These are phyloP conservation scores for Apomyelois bistriatella DNA, from an alignment of 2,888 invertebrate genomes.

Conservation along the genomic window DNA sequence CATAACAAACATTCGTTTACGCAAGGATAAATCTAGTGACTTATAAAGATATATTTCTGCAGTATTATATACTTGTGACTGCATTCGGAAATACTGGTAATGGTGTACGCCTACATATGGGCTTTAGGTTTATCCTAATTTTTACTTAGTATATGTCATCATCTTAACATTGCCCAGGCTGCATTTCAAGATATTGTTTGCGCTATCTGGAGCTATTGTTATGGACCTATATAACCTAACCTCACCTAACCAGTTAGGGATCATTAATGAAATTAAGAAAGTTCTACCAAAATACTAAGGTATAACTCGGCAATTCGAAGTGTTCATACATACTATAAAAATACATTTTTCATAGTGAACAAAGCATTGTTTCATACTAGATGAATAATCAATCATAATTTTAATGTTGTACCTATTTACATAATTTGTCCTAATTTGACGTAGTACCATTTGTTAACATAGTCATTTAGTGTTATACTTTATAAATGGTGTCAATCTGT, in stretches of 20 bases:
- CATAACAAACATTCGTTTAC: not conserved
- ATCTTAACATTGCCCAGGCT: too few relatives aligned
- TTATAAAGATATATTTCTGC: not conserved
- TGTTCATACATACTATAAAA: not conserved
- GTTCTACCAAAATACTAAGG: too few relatives aligned
- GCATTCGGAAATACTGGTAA: not conserved
- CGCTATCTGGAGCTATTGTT: too few relatives aligned
- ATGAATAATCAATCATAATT: not conserved
- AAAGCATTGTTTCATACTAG: not conserved
- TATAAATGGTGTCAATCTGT: not conserved
- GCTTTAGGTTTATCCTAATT: not conserved
- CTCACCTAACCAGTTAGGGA: too few relatives aligned
- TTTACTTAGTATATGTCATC: too few relatives aligned
- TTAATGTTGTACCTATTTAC: not conserved
- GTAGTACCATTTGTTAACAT: conserved; percentile 6
- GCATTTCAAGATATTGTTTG: too few relatives aligned
- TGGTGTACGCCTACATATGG: not conserved
- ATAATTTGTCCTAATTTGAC: conserved; percentile 8
- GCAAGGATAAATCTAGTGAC: conserved; percentile 10
- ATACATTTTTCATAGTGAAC: not conserved
- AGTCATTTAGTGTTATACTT: not conserved
- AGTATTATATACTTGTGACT: not conserved
- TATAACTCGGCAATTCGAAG: too few relatives aligned
- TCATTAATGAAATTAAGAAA: too few relatives aligned
- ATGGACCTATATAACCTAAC: too few relatives aligned